Evolutionary conservation across 2,888 invertebrate species (phyloP), one percentile per base, ranked within the genome.

Genomic region (Drosophila algonquin): DNA sequence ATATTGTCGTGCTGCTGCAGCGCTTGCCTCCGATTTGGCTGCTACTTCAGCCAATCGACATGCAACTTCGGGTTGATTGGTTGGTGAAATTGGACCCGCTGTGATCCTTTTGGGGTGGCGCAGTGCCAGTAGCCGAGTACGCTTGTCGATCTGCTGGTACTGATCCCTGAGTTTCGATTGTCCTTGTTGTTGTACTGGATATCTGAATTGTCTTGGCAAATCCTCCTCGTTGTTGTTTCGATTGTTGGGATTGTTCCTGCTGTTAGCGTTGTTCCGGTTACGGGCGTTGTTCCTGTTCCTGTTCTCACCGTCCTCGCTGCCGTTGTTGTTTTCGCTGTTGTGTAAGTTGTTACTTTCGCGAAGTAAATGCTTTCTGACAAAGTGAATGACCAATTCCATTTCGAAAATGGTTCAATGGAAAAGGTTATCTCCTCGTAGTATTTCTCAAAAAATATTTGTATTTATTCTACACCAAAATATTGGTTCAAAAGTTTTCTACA

Each of bases 351-450:
- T 52, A 21, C 12, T 56, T 32, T 54, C 67, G 71, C 71, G 79
- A 61, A 74, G 77, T 70, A 81, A 77, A 74, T 84, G 81, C 73
- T 56, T 53, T 57, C 85, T 77, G 62, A 69, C 60, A 65, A 77
- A 73, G 64, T 59, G 74, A 72, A 84, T 81, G 82, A 65, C 74
- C 53, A 81, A 81, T 82, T 82, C 88, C 82, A 82, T 82, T 82
- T 84, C 82, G 82, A 81, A 84, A 85, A 75, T 87, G 59, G 51
- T 62, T 27, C 64, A 32, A 55, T 61, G 50, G 18, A 32, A 51
- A 56, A 74, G 69, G 32, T 24, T n/a, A 57, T 54, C 48, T 21
- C 18, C 14, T 44, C 9, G 32, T 59, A 58, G 57, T 61, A 46
- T 18, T 35, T 56, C 46, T 44, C 3, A 4, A 21, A 48, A 6